phyloP scores from a whole-genome alignment of 2,888 invertebrate genomes.

The Leptopilina myrica region DNA sequence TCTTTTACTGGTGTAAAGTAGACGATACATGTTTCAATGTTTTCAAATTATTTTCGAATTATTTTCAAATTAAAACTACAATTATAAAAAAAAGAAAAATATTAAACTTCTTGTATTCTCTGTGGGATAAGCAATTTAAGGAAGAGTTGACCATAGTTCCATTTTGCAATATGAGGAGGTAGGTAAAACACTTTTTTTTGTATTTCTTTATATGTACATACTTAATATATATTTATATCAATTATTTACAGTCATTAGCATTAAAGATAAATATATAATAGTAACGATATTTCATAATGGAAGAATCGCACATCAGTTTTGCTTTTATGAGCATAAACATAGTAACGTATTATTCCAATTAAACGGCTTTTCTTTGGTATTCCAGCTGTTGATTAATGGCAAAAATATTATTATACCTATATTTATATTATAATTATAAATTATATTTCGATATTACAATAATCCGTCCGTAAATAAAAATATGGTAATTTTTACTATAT shows the following conservation, averaged over 20 bases:
- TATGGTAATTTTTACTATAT: no score
- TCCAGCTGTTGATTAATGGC: slow-evolving; percentile 17
- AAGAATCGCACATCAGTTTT: slow-evolving; percentile 6
- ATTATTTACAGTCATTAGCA: neutral
- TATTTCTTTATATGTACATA: slow-evolving; percentile 10
- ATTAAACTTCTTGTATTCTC: no score
- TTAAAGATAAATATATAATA: neutral
- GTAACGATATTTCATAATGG: slow-evolving; percentile 33
- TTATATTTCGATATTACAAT: no score
- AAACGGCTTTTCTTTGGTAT: slow-evolving; percentile 25
- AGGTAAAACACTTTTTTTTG: slow-evolving; percentile 18
- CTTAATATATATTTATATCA: neutral
- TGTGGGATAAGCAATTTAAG: neutral
- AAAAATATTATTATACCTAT: neutral
- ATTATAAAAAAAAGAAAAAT: no score
- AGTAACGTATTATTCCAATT: slow-evolving; percentile 16
- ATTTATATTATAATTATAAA: neutral
- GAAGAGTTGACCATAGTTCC: slow-evolving; percentile 25
- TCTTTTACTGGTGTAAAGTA: no score
- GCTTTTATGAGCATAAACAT: neutral
- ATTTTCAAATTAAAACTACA: no score
- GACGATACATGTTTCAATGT: no score
- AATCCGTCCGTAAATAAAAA: no score
- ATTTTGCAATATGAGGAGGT: slow-evolving; percentile 26
- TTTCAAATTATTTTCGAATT: no score